Base-by-base conservation (phyloP, 2,888 invertebrate genomes). In the Dicyrtoma fusca region DNA sequence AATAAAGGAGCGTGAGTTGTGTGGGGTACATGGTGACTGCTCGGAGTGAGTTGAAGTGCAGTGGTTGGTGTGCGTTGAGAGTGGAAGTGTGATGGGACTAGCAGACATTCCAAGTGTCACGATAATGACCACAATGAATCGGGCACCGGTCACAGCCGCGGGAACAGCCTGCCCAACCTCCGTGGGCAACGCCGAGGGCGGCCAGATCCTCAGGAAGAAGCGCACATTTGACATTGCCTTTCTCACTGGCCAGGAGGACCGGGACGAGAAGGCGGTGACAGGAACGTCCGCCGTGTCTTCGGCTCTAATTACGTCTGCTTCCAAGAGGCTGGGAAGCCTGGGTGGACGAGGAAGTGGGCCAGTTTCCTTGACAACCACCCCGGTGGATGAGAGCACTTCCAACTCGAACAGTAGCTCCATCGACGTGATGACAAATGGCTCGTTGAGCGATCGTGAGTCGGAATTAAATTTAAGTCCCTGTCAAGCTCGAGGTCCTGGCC, bases 211-310 rank as follows among this genome's bases (percentile, higher is more conserved):
- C 14, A 47, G 79, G 51, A 80, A 80, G 65, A 95, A 95, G 82
- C 86, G 95, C 17, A 91, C 93, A 0, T 95, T 95, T 82, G 94
- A 95, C 83, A 94, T 95, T 11, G 94, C 94, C 0, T 95, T 95
- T 81, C 85, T 95, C 26, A 93, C 94, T 87, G 90, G 81, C n/a
- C 79, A 81, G 55, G 76, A 73, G 21, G 75, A 74, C 47, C 26
- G n/a, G 1, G 71, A 68, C 17, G 21, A 19, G 17, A 19, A 21
- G 17, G 14, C 26, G 25, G 25, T 4, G n/a, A 13, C 57, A 4
- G 57, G 5, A 1, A 57, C 45, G 17, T 65, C 68, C 21, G 45
- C 63, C 4, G 1, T 63, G 10, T 63, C 63, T 45, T 44, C 63
- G 13, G 44, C 63, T 13, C 44, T 61, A 1, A 61, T 42, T 14